Evolutionary conservation across 2,113 vertebrate genomes (phyloP).

Genomic region (Diglossa brunneiventris): DNA sequence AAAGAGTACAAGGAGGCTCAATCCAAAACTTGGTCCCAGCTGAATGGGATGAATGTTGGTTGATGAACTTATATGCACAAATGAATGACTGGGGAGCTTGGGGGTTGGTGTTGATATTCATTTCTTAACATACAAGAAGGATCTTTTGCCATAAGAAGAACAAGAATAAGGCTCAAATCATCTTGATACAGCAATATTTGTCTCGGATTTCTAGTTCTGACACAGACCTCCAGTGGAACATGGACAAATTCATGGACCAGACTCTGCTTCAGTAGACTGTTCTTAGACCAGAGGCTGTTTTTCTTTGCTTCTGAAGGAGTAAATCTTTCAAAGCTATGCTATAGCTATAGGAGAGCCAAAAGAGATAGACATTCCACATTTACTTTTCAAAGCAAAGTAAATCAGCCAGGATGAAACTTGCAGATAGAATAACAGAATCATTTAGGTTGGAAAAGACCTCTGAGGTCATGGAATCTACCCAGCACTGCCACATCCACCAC

Average conservation of each 20-base stretch:
- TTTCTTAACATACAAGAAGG: not conserved
- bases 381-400: not conserved
- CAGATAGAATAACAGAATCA: not conserved
- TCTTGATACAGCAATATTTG: not conserved
- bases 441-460: not conserved
- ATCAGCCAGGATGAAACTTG: not conserved
- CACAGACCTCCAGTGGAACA: not conserved
- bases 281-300: not conserved
- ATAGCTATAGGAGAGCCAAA: not conserved
- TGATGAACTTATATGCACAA: not conserved
- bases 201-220: not conserved
- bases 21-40: not conserved
- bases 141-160: fast-evolving
- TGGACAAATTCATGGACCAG: not conserved
- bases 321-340: not conserved
- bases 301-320: not conserved
- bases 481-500: not conserved
- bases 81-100: not conserved
- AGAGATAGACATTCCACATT: not conserved
- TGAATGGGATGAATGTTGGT: fast-evolving
- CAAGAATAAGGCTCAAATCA: not conserved
- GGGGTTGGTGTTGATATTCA: fast-evolving
- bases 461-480: not conserved
- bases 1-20: not conserved
- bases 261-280: not conserved